Evolutionary conservation across 2,113 vertebrate species (phyloP), one percentile per base, ranked within the genome.

Genomic region (Phasianus colchicus): DNA sequence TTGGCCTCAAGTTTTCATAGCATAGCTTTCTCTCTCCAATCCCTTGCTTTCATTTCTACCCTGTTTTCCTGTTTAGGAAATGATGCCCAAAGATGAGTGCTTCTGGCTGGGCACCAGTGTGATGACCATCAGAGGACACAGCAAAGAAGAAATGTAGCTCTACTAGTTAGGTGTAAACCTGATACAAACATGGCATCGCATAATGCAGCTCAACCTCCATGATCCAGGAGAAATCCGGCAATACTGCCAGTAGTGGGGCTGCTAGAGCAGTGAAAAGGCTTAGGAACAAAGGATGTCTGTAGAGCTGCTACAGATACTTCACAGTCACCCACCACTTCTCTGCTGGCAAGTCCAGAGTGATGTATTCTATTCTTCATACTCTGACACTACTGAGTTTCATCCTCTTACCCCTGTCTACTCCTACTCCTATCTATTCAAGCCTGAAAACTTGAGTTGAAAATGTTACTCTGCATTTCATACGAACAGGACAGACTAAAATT

Each of bases 361-460:
- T 73, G 54, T 21, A 73, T 48, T 88, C 24, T 69, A 74, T 77
- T 64, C 69, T 80, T 90, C 70, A 0, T 32, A 80, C 8, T 83
- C 64, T 67, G n/a, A 80, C 77, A 55, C 27, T 64, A 58, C 64
- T 24, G 75, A 74, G 25, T 76, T 89, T 86, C 75, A 71, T 71
- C 21, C 36, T 80, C 72, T 93, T 80, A 80, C 79, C 25, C 30
- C 15, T 29, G 15, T 29, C 52, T 54, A 30, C n/a, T 76, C 72
- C 92, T 83, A 83, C 76, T 29, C 42, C 34, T 71, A 24, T 85
- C 85, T 94, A 38, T 71, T 83, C 1, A 1, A 47, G 73, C 38
- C 8, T 1, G 87, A 92, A 85, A 94, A 73, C 67, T 52, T 89
- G 57, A 76, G n/a, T 65, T 83, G 72, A 94, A 96, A 95, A 54